These are phyloP conservation scores for Hipparchia sbordonii DNA, from an alignment of 2,888 invertebrate genomes.

Conservation along the genomic window DNA sequence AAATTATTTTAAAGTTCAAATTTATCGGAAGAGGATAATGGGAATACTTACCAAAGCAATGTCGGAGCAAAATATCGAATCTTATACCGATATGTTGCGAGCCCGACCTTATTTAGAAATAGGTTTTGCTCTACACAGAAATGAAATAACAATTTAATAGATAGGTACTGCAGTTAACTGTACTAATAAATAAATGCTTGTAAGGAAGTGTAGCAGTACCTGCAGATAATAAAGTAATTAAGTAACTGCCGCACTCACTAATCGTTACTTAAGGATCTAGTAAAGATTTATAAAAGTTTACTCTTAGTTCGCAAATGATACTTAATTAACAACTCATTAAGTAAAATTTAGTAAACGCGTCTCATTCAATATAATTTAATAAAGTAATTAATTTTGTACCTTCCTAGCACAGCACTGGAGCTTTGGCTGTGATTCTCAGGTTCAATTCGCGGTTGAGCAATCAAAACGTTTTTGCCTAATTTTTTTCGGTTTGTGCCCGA, in stretches of 20 bases:
- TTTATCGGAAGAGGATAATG: slow-evolving; percentile 9
- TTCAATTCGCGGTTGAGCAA: too few species aligned
- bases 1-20: not conserved
- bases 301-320: too few species aligned
- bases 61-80: slow-evolving; percentile 34
- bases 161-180: slow-evolving; percentile 25
- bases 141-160: slow-evolving; percentile 33
- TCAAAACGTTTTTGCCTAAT: too few species aligned
- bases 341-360: too few species aligned
- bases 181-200: slow-evolving; percentile 2
- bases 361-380: too few species aligned
- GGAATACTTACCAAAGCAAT: slow-evolving; percentile 21
- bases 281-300: too few species aligned
- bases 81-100: slow-evolving; percentile 29
- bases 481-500: too few species aligned
- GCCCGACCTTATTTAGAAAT: slow-evolving; percentile 34
- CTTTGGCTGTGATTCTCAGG: too few species aligned
- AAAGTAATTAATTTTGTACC: too few species aligned
- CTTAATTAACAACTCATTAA: too few species aligned
- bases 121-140: slow-evolving; percentile 35
- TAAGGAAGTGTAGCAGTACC: not conserved
- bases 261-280: too few species aligned
- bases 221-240: not conserved
- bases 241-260: not conserved
- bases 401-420: too few species aligned